These are phyloP conservation scores for Morpho achilles DNA, from an alignment of 2,888 invertebrate species.

Conservation along the genomic window DNA sequence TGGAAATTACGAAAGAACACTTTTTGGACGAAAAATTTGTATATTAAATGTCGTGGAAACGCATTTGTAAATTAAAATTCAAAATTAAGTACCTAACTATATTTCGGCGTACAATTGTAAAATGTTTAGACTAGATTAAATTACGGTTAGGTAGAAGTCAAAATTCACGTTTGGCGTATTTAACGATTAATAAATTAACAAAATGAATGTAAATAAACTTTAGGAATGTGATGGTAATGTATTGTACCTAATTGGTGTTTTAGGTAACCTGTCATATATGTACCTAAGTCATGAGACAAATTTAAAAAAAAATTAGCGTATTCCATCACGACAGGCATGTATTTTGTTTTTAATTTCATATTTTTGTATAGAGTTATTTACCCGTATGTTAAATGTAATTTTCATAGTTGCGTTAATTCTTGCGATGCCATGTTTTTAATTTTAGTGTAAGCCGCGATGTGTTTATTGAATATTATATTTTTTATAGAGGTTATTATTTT, in stretches of 20 bases:
- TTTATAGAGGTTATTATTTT: constrained; percentile 70
- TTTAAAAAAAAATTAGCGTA: constrained; percentile 24
- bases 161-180: constrained; percentile 69
- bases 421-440: constrained; percentile 73
- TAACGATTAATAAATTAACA: constrained; percentile 33
- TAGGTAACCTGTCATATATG: constrained; percentile 33
- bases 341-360: constrained; percentile 35
- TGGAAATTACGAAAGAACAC: constrained; percentile 33
- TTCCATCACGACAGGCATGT: constrained; percentile 25
- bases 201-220: constrained; percentile 61
- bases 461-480: constrained; percentile 72
- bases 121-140: constrained; percentile 57
- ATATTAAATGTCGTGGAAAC: constrained; percentile 31
- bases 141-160: constrained; percentile 58
- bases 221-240: constrained; percentile 65
- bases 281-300: constrained; percentile 24
- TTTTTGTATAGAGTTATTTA: constrained; percentile 41
- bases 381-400: constrained; percentile 39
- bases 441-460: constrained; percentile 60
- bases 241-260: constrained; percentile 64
- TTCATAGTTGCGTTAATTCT: constrained; percentile 45
- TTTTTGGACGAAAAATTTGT: constrained; percentile 36
- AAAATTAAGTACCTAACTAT: constrained; percentile 52
- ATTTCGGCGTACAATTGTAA: constrained; percentile 70
- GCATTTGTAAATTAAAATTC: constrained; percentile 41